These are phyloP conservation scores for Latrodectus geometricus DNA, from an alignment of 1,140 invertebrate genomes.

Conservation along the genomic window DNA sequence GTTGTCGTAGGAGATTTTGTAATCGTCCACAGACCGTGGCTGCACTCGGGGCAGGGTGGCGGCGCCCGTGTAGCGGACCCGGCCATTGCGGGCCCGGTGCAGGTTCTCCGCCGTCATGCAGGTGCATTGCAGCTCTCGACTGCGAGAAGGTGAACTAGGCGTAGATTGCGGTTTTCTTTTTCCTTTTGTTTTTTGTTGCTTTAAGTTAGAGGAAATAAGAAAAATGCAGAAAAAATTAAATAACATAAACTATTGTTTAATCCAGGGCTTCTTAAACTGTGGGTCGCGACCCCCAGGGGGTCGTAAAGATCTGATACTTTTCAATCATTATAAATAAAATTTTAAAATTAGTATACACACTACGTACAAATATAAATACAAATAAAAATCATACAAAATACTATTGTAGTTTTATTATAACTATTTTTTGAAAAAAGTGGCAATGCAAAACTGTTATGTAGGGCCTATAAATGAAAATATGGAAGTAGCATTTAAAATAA, in stretches of 20 bases:
- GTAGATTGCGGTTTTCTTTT: slow-evolving; percentile 91
- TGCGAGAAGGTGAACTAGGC: slow-evolving; percentile 90
- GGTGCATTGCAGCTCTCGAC: slow-evolving; percentile 90
- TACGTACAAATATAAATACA: no score
- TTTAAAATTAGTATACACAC: no score
- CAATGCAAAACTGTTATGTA: no score
- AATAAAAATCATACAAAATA: no score
- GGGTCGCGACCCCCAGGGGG: no score
- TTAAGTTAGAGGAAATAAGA: no score
- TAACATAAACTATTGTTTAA: neutral
- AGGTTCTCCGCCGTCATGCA: slow-evolving; percentile 88
- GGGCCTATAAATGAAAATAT: no score
- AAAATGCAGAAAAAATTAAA: neutral
- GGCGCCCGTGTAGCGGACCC: slow-evolving; percentile 66
- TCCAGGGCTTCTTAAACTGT: no score
- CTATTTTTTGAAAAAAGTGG: no score
- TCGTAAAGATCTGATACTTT: no score
- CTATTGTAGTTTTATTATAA: no score
- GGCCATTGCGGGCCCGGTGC: slow-evolving; percentile 84
- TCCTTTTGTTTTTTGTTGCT: slow-evolving; percentile 68
- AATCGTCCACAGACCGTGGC: slow-evolving; percentile 58
- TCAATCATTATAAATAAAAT: neutral
- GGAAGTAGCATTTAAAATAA: no score
- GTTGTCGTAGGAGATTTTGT: slow-evolving; percentile 60
- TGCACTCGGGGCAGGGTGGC: slow-evolving; percentile 67